Evolutionary conservation across 2,888 invertebrate species (phyloP).

Genomic region (Syrphus vitripennis): DNA sequence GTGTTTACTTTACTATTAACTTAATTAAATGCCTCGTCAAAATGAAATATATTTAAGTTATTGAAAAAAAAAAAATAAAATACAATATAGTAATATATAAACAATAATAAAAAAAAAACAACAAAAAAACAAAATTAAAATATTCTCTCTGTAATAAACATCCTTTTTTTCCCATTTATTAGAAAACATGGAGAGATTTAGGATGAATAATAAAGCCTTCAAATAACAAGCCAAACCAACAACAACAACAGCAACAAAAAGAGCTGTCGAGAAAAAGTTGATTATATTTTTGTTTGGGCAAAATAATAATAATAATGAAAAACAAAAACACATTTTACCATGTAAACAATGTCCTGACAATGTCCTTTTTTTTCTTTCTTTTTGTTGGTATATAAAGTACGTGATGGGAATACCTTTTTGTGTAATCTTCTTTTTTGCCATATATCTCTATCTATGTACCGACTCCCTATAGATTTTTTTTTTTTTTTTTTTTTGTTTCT

Average conservation of each 20-base stretch:
- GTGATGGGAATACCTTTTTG: conserved; percentile 31
- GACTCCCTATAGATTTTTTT: neutral
- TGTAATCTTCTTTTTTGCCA: neutral
- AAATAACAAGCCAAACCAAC: neutral
- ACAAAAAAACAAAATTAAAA: neutral
- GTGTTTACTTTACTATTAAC: no score
- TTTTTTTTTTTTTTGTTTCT: no score
- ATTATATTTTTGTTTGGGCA: neutral
- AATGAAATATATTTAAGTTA: neutral
- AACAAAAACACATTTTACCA: conserved; percentile 25
- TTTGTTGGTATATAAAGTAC: neutral
- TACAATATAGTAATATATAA: no score
- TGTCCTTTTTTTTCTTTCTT: conserved; percentile 6
- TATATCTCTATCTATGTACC: neutral
- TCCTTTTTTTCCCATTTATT: neutral
- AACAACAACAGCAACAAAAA: no score
- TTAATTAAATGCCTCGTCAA: neutral
- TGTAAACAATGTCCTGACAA: conserved; percentile 22
- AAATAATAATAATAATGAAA: conserved; percentile 1
- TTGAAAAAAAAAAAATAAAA: no score
- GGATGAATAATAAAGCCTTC: conserved; percentile 17
- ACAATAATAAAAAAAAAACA: neutral
- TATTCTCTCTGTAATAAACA: neutral
- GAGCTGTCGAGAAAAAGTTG: conserved; percentile 14
- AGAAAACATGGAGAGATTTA: neutral